Evolutionary conservation across 2,113 vertebrate genomes (phyloP), one percentile per base, ranked within the genome.

Genomic region (Globicephala melas): DNA sequence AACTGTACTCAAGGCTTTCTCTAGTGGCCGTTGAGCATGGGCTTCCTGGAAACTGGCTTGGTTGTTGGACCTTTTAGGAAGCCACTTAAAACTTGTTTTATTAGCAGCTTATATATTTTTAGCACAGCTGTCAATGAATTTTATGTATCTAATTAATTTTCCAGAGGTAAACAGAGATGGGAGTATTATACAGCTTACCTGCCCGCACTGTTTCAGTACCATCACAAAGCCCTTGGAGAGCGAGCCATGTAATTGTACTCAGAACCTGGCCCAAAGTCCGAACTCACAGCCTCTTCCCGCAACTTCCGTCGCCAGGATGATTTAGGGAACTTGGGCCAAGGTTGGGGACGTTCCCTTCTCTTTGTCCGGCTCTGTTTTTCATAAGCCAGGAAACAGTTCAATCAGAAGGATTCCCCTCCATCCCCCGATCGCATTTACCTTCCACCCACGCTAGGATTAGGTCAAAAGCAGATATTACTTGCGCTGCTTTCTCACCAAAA

Each of bases 11-110:
- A 50, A 38, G 31, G 26, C 44, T 86, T 63, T 60, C 65, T 68
- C 73, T 21, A 20, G 76, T 1, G 47, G 7, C 65, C 7, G 0
- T 25, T 1, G 23, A 58, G 58, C 2, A 1, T 2, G 28, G 26
- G 71, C 47, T 33, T 5, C 12, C 33, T 20, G 28, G 23, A n/a
- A 65, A 31, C 47, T 3, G n/a, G 38, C 17, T 67, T 65, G 77
- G 12, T 79, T 55, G 5, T 6, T 58, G 81, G n/a, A 60, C 33
- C 36, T 82, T 82, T 77, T n/a, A 74, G 41, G 76, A 83, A 93
- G 53, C 28, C 23, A 4, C 33, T 50, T 36, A 62, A n/a, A 4
- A 14, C 63, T 84, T 55, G 31, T n/a, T 76, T 68, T 33, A 13
- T 36, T 84, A 88, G 20, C 38, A 84, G 25, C 33, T 31, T 87